These are phyloP conservation scores for Chinchilla lanigera DNA, from an alignment of 2,113 vertebrate species.

Conservation along the genomic window DNA sequence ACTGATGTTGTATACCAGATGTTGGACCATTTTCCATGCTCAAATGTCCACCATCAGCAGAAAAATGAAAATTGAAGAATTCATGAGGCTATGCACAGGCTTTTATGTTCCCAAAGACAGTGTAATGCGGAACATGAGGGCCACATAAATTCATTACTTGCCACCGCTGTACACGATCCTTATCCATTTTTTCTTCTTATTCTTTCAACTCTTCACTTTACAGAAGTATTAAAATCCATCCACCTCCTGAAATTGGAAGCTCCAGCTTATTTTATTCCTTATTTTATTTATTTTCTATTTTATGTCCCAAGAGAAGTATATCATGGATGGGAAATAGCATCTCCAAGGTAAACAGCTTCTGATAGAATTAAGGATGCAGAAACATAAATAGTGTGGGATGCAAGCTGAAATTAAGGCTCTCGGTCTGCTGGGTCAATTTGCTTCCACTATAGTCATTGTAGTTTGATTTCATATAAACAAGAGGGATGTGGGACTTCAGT, in stretches of 20 bases:
- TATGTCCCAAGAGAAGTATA: not conserved
- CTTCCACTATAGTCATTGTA: slow-evolving; percentile 8
- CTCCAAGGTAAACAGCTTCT: not conserved
- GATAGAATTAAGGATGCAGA: slow-evolving; percentile 27
- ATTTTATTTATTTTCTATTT: slow-evolving; percentile 41
- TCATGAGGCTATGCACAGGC: not conserved
- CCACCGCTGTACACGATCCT: not conserved
- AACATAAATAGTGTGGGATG: not conserved
- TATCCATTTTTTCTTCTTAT: not conserved
- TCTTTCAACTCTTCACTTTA: slow-evolving; percentile 15
- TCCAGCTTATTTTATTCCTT: not conserved
- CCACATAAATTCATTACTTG: not conserved
- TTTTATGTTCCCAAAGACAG: not conserved
- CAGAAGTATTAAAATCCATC: not conserved
- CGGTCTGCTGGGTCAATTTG: slow-evolving; percentile 13
- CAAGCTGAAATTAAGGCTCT: not conserved
- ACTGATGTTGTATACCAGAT: not conserved
- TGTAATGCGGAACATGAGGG: not conserved
- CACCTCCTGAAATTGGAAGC: not conserved
- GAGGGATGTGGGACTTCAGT: not conserved
- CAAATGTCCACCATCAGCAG: not conserved
- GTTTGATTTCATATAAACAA: slow-evolving; percentile 25
- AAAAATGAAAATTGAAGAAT: not conserved
- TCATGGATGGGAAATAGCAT: not conserved
- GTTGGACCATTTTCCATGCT: not conserved